Evolutionary conservation across 2,888 invertebrate genomes (phyloP).

Genomic region (Drosophila kuntzei): DNA sequence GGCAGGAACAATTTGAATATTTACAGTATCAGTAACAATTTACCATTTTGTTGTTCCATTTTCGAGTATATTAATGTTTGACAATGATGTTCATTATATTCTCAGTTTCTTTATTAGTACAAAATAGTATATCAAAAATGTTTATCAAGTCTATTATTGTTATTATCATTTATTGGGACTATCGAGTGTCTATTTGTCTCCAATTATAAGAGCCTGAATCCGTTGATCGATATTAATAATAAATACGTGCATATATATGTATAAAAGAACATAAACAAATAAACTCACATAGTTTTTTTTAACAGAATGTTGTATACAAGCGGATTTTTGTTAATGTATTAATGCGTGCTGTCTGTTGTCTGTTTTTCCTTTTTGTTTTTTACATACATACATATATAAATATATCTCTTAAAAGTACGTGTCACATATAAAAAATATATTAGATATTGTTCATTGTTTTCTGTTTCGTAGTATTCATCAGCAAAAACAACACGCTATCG

Average conservation of each 20-base stretch:
- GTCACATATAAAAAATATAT: conserved; percentile 81
- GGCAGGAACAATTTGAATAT: too few relatives aligned
- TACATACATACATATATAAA: conserved; percentile 61
- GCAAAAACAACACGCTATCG: conserved; percentile 54
- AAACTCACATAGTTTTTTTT: conserved; percentile 33
- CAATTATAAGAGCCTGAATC: conserved; percentile 40
- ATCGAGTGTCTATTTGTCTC: conserved; percentile 41
- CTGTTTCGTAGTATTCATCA: conserved; percentile 32
- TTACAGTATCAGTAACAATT: too few relatives aligned
- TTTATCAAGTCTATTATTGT: conserved; percentile 80
- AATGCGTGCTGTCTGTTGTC: conserved; percentile 55
- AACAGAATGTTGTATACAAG: conserved; percentile 49
- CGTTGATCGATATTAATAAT: conserved; percentile 60
- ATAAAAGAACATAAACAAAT: conserved; percentile 56
- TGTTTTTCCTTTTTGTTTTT: conserved; percentile 26
- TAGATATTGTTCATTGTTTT: conserved; percentile 49
- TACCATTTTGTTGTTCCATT: background rate
- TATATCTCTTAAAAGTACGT: conserved; percentile 75
- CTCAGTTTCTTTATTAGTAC: conserved; percentile 75
- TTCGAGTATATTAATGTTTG: background rate
- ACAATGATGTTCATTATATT: conserved; percentile 45
- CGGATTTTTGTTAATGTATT: conserved; percentile 62
- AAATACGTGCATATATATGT: conserved; percentile 50
- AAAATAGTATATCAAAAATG: conserved; percentile 79
- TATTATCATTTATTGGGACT: conserved; percentile 78